Conservation (phyloP, 1,140 invertebrate genomes). For the Protaetia brevitarsis region DNA sequence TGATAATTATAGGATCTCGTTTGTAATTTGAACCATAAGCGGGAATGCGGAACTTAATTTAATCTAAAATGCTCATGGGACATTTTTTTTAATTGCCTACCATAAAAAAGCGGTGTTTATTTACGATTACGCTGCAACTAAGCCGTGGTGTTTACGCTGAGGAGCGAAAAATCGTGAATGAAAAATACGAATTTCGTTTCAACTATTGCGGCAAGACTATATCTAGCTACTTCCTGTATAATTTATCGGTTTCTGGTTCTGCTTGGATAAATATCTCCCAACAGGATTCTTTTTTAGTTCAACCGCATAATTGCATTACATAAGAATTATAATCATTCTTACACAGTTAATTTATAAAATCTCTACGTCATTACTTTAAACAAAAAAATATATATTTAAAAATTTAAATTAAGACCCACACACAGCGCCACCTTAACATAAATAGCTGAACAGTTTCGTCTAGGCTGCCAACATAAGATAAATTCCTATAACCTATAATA, state of each 20-base stretch:
- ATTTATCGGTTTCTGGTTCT: background rate
- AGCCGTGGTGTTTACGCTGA: background rate
- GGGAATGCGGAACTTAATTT: constrained; percentile 11
- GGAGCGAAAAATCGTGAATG: background rate
- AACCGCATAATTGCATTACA: background rate
- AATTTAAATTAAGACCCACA: too few species aligned
- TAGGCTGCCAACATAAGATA: too few species aligned
- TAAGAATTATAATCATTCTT: too few species aligned
- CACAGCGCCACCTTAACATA: too few species aligned
- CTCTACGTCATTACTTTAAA: too few species aligned
- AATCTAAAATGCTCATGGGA: background rate
- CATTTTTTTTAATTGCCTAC: background rate
- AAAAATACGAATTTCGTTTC: background rate
- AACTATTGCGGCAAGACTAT: background rate
- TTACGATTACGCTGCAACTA: background rate
- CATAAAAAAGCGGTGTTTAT: too few species aligned
- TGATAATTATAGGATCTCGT: background rate
- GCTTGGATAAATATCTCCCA: background rate
- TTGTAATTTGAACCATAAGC: constrained; percentile 6
- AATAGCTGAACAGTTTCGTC: too few species aligned
- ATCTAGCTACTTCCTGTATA: constrained; percentile 2
- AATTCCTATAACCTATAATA: too few species aligned
- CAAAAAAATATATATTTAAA: too few species aligned
- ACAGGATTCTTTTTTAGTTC: background rate
- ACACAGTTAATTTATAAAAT: too few species aligned